Base-by-base conservation (phyloP, 2,113 vertebrate species). In the Salvelinus namaycush region DNA sequence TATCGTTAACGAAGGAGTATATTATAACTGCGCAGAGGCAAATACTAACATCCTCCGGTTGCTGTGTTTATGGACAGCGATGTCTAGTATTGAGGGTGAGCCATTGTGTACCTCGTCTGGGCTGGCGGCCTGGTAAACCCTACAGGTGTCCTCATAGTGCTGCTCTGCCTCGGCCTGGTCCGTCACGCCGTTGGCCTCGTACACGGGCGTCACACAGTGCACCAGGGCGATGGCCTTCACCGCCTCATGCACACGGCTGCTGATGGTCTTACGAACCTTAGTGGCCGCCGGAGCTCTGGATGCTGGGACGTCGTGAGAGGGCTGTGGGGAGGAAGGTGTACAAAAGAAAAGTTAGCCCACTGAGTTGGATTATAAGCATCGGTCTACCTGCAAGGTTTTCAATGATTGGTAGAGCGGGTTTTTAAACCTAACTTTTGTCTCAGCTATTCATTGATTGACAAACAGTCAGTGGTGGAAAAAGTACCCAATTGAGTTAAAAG, bases 131-230 rank as follows among this genome's bases (percentile, higher is more conserved):
- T 99, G 98, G 90, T 99, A 99, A 3, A 97, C 96, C 1, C 98
- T 88, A 90, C 98, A 99, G 0, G 97, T 97, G 72, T 99, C 98
- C 73, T 99, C 97, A 0, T 97, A 98, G 80, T 97, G 96, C 75
- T 97, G 95, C 90, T 99, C 98, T 0, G 98, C 98, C 88, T 99
- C 97, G 0, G 98, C 97, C 91, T 97, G 97, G 88, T 99, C 98
- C 0, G 98, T 97, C 83, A 97, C 97, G 0, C 97, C 97, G 0
- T 97, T 98, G 86, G 96, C 92, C 90, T 99, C 98, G 1, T 99
- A 99, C 2, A 96, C 96, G 0, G 98, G 98, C 0, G 97, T 99
- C 60, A 99, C 98, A 0, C 99, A 98, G 93, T 99, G 97, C 85
- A 97, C 98, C 68, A 99, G 93, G 0, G 98, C 97, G 0, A 99